A percentile compares a stretch with the other conserved stretches of the same genome.
Evolutionary conservation across 2,797 vertebrate species (phyloP).

Genomic region (Cottoperca gobio): DNA sequence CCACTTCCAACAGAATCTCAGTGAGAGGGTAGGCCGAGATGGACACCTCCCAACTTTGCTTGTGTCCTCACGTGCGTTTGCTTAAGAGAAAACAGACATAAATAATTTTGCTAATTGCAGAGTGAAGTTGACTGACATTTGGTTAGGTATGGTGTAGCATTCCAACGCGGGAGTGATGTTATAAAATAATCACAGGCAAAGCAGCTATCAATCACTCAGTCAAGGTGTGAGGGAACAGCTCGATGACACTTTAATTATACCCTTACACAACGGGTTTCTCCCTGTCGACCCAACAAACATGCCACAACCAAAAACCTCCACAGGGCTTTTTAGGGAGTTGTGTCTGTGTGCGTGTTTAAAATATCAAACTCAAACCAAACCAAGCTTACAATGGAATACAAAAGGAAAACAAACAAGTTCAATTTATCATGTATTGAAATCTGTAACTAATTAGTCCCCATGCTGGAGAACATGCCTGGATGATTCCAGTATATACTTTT

Average conservation of each 20-base stretch:
- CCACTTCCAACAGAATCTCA: slow-evolving; percentile 42
- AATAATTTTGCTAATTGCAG: slow-evolving; percentile 82
- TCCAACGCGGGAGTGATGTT: slow-evolving; percentile 76
- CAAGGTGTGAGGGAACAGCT: slow-evolving; percentile 70
- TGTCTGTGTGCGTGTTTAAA: slow-evolving; percentile 18
- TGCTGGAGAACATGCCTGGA: slow-evolving; percentile 6
- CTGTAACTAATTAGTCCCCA: not conserved
- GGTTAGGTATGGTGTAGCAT: slow-evolving; percentile 71
- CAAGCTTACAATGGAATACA: not conserved
- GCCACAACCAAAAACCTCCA: slow-evolving; percentile 77
- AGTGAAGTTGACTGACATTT: slow-evolving; percentile 79
- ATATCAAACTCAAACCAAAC: slow-evolving; percentile 17
- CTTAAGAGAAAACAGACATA: slow-evolving; percentile 70
- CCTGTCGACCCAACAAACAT: slow-evolving; percentile 74
- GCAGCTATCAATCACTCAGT: slow-evolving; percentile 77
- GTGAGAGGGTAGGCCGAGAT: slow-evolving; percentile 11
- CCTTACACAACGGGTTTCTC: slow-evolving; percentile 80
- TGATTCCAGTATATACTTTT: slow-evolving; percentile 36
- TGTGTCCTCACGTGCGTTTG: slow-evolving; percentile 69
- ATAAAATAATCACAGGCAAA: slow-evolving; percentile 85
- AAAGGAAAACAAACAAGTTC: not conserved
- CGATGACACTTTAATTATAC: slow-evolving; percentile 84
- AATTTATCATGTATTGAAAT: not conserved
- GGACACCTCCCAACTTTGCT: slow-evolving; percentile 59
- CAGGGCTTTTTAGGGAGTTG: slow-evolving; percentile 59